These are phyloP conservation scores for Stegophylla sp. DNA, from an alignment of 2,888 invertebrate species.

Conservation along the genomic window DNA sequence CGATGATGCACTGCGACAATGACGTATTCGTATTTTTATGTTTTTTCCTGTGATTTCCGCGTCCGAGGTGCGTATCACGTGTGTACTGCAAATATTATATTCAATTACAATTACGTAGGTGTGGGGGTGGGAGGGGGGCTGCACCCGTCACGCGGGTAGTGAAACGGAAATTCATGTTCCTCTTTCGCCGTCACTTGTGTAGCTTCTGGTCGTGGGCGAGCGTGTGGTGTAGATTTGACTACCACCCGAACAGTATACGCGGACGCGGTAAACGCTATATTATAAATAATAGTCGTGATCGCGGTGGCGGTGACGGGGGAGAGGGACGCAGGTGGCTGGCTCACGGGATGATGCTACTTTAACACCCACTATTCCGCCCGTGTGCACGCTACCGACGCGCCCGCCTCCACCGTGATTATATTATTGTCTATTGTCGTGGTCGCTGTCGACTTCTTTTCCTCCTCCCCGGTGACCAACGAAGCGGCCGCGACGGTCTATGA, in stretches of 20 bases:
- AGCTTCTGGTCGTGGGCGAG: neutral
- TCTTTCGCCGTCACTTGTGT: neutral
- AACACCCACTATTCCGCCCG: constrained; percentile 58
- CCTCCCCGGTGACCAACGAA: neutral
- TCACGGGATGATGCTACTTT: constrained; percentile 25
- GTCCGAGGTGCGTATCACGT: no score
- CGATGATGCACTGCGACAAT: no score
- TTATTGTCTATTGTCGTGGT: constrained; percentile 51
- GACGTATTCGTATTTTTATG: no score
- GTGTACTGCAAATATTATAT: neutral
- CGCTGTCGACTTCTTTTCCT: neutral
- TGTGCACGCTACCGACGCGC: constrained; percentile 34
- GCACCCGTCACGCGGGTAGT: neutral
- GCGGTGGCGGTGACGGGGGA: neutral
- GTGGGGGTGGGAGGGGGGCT: neutral
- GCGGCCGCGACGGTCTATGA: constrained; percentile 24
- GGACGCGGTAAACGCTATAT: neutral
- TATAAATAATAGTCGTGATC: neutral
- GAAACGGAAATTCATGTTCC: neutral
- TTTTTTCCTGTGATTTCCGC: no score
- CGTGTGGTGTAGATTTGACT: neutral
- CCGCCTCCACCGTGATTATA: constrained; percentile 54
- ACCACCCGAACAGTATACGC: neutral
- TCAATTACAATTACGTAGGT: no score
- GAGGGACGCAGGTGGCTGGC: constrained; percentile 38